phyloP scores from a whole-genome alignment of 2,888 invertebrate species.

The Perithous albicinctus region DNA sequence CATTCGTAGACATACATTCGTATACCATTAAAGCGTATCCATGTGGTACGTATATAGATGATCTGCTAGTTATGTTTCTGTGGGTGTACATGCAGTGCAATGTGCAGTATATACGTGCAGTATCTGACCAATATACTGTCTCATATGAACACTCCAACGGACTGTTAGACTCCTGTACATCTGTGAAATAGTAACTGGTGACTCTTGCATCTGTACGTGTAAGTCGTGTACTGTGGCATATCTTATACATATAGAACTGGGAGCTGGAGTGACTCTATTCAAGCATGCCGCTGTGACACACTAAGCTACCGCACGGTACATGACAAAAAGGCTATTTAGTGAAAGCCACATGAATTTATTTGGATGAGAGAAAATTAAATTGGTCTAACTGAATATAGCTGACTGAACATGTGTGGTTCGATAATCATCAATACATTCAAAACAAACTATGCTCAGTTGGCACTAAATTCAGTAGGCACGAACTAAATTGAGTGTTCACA shows the following conservation, averaged over 20 bases:
- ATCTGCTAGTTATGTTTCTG: constrained; percentile 9
- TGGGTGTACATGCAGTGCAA: background rate
- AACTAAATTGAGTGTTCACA: no score
- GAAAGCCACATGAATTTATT: background rate
- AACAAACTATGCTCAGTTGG: no score
- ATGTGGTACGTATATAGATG: constrained; percentile 59
- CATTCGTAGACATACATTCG: background rate
- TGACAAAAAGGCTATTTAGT: background rate
- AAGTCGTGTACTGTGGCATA: background rate
- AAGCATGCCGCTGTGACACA: constrained; percentile 28
- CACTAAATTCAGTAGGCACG: no score
- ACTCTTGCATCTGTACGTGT: background rate
- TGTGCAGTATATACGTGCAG: background rate
- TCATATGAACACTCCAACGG: constrained; percentile 5
- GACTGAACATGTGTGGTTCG: no score
- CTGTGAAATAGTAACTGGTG: constrained; percentile 5
- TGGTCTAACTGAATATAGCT: no score
- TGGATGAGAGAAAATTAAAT: background rate
- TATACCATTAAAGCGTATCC: constrained; percentile 13
- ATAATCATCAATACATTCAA: no score
- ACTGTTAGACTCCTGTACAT: background rate
- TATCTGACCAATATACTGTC: background rate
- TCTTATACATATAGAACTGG: constrained; percentile 13
- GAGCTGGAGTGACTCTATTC: constrained; percentile 52
- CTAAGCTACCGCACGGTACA: background rate